These are phyloP conservation scores for Nerophis ophidion DNA, from an alignment of 2,113 vertebrate species.

Conservation along the genomic window DNA sequence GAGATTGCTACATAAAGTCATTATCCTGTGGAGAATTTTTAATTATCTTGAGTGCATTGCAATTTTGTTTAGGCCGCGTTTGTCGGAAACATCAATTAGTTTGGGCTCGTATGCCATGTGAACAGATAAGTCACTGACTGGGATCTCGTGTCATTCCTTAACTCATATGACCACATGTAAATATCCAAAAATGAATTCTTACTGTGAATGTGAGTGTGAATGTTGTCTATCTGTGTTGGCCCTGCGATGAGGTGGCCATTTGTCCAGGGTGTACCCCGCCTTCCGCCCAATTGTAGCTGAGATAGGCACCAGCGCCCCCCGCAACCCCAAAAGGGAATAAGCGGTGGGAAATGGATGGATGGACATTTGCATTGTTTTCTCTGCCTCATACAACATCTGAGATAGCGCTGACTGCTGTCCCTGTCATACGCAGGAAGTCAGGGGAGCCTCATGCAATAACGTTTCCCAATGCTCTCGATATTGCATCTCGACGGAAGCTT, in stretches of 20 bases:
- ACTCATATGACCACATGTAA: not conserved
- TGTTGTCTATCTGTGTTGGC: too few species aligned
- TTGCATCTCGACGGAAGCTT: constrained; percentile 3
- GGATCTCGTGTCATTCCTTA: not conserved
- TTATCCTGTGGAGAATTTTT: constrained; percentile 25
- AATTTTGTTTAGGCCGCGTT: constrained; percentile 44
- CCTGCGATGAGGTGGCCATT: too few species aligned
- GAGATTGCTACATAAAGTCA: constrained; percentile 30
- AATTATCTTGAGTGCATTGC: constrained; percentile 51
- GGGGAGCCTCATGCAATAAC: constrained; percentile 10
- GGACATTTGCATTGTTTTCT: not conserved
- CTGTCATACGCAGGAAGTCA: not conserved
- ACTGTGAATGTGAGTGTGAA: too few species aligned
- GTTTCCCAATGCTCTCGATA: constrained; percentile 2
- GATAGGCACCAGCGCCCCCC: too few species aligned
- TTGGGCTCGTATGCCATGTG: constrained; percentile 5
- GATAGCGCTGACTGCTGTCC: not conserved
- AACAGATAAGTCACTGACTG: constrained; percentile 8
- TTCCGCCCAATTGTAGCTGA: too few species aligned
- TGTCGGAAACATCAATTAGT: constrained; percentile 26
- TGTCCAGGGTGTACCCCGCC: too few species aligned
- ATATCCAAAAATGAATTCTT: not conserved
- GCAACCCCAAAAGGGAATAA: too few species aligned
- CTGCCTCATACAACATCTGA: not conserved
- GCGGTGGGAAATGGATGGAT: too few species aligned